Evolutionary conservation across 1,140 invertebrate genomes (phyloP).

Genomic region (Leptinotarsa defecta): DNA sequence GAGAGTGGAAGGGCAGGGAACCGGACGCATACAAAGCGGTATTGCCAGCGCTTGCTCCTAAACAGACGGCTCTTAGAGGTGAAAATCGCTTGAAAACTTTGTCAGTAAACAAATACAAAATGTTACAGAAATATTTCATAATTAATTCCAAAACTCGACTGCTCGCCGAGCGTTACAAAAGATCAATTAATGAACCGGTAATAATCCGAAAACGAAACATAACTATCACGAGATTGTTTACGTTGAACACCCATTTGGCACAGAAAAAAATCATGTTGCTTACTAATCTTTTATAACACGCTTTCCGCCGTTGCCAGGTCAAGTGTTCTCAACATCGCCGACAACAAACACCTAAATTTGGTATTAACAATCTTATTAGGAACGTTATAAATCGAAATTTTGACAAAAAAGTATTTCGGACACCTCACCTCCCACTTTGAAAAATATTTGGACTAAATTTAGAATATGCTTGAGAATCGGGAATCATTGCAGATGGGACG

Average conservation of each 20-base stretch:
- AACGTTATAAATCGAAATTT: constrained; percentile 5
- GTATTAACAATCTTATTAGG: constrained; percentile 39
- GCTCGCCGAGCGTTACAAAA: neutral
- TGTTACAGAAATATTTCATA: constrained; percentile 46
- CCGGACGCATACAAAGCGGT: constrained; percentile 43
- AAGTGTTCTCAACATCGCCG: constrained; percentile 54
- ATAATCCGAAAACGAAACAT: neutral
- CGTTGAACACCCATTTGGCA: constrained; percentile 8
- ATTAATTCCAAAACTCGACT: constrained; percentile 22
- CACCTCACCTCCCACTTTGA: constrained; percentile 47
- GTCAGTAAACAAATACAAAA: constrained; percentile 54
- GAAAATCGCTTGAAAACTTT: constrained; percentile 40
- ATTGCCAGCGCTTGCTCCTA: constrained; percentile 36
- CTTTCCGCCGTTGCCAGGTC: constrained; percentile 54
- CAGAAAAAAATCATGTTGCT: constrained; percentile 26
- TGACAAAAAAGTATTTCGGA: constrained; percentile 20
- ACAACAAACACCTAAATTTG: constrained; percentile 55
- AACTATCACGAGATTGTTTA: constrained; percentile 10
- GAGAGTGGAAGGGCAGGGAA: constrained; percentile 48
- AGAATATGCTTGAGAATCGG: constrained; percentile 35
- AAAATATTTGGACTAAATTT: constrained; percentile 49
- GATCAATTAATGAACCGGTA: neutral
- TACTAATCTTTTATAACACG: constrained; percentile 50
- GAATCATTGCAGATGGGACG: neutral
- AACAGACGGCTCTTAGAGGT: constrained; percentile 40